Evolutionary conservation across 2,113 vertebrate species (phyloP).

Genomic region (Calidris pygmaea): DNA sequence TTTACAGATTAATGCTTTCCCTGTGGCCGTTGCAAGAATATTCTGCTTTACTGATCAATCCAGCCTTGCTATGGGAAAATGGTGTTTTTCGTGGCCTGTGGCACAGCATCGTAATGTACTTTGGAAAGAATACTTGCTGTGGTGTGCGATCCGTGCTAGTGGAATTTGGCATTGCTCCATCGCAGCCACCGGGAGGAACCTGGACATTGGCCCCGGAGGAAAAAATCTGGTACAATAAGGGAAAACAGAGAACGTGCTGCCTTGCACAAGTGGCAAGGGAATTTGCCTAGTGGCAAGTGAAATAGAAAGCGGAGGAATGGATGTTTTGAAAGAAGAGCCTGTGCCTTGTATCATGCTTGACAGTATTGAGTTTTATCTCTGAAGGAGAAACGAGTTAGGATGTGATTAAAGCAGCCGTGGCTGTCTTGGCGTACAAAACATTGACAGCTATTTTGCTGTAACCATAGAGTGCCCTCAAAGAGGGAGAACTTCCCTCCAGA

Average conservation of each 20-base stretch:
- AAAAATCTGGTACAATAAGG: not conserved
- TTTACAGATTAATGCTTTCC: not conserved
- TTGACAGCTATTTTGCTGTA: not conserved
- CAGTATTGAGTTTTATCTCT: not conserved
- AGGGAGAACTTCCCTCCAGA: not conserved
- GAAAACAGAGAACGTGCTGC: not conserved
- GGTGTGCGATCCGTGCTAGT: fast-evolving
- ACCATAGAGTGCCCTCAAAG: not conserved
- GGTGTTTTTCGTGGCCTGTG: not conserved
- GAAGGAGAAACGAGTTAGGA: not conserved
- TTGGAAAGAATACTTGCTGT: not conserved
- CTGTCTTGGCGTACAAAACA: fast-evolving
- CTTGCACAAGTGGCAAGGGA: not conserved
- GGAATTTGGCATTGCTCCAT: not conserved
- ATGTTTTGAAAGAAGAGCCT: not conserved
- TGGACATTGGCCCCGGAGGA: not conserved
- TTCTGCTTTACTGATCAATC: not conserved
- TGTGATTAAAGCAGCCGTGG: not conserved
- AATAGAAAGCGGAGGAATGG: not conserved
- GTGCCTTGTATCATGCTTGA: not conserved
- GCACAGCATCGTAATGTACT: not conserved
- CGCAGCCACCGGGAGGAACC: not conserved
- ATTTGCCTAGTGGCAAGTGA: not conserved
- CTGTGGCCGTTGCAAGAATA: not conserved
- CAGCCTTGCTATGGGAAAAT: not conserved